Evolutionary conservation across 2,113 vertebrate genomes (phyloP), one percentile per base, ranked within the genome.

Genomic region (Onychostoma macrolepis): DNA sequence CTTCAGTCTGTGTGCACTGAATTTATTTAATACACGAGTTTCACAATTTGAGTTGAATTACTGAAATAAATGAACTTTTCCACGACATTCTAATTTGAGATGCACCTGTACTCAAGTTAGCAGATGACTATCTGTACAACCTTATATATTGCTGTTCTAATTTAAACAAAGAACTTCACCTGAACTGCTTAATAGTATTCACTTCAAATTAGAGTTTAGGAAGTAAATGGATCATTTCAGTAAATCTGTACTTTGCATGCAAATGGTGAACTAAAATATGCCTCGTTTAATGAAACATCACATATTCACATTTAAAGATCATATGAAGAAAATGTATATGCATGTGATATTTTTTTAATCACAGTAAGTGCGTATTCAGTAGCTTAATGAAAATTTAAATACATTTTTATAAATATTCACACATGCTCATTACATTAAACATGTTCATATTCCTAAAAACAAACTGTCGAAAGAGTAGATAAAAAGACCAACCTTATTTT

Each of bases 401-500:
- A 78, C 43, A 28, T 33, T 53, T 30, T 21, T 53, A 33, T 19
- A 50, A 78, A 48, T 30, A 78, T 50, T 9, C n/a, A 78, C 48
- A 50, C 15, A 26, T 36, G 67, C 43, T 28, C n/a, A 74, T 74
- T 12, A 61, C 56, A 61, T n/a, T n/a, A 72, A 71, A 72, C 69
- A 38, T 24, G 19, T 41, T 61, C 61, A 63, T 74, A 30, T 77
- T 77, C 24, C 6, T 30, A 77, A 77, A 48, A 9, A 77, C 21
- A 43, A 65, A 17, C 21, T 43, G 38, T 3, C 7, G 4, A 33
- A 21, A 82, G 4, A 81, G 45, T 82, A 26, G 24, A 82, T 26
- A 48, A 67, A 69, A 82, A 69, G 11, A 80, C 50, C 80, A 82
- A 21, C 45, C n/a, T 48, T 45, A 41, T 61, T 83, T 69, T 48